Evolutionary conservation across 2,113 vertebrate species (phyloP).

Genomic region (Haliaeetus leucogaster): DNA sequence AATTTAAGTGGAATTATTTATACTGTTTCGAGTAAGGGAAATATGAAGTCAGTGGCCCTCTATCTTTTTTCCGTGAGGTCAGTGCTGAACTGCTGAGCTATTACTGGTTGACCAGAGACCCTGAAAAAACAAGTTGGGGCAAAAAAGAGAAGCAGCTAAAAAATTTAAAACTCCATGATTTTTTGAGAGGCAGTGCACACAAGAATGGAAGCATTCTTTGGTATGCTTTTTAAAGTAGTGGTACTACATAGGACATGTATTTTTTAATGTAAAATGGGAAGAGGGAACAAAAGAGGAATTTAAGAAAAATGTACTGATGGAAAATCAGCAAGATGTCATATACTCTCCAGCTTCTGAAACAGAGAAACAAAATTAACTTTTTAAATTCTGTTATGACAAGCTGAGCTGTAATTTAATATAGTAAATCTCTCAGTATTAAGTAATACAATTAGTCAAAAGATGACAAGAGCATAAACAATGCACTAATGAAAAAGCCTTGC

Average conservation of each 20-base stretch:
- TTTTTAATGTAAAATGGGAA: not conserved
- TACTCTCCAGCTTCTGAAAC: not conserved
- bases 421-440: conserved; percentile 33
- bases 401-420: not conserved
- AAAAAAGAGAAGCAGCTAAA: not conserved
- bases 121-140: not conserved
- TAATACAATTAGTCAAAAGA: conserved; percentile 52
- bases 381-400: conserved; percentile 27
- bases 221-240: not conserved
- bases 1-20: not conserved
- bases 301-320: not conserved
- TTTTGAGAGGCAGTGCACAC: not conserved
- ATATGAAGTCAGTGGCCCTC: not conserved
- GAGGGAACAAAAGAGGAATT: not conserved
- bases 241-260: fast-evolving
- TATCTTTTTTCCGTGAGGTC: not conserved
- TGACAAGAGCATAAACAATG: conserved; percentile 47
- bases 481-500: conserved; percentile 52
- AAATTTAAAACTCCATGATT: not conserved
- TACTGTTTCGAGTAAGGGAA: not conserved
- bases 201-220: not conserved
- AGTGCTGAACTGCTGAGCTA: not conserved
- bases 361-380: conserved; percentile 29
- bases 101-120: not conserved
- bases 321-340: not conserved